phyloP scores from a whole-genome alignment of 2,113 vertebrate genomes.

The Hydrochoerus hydrochaeris region DNA sequence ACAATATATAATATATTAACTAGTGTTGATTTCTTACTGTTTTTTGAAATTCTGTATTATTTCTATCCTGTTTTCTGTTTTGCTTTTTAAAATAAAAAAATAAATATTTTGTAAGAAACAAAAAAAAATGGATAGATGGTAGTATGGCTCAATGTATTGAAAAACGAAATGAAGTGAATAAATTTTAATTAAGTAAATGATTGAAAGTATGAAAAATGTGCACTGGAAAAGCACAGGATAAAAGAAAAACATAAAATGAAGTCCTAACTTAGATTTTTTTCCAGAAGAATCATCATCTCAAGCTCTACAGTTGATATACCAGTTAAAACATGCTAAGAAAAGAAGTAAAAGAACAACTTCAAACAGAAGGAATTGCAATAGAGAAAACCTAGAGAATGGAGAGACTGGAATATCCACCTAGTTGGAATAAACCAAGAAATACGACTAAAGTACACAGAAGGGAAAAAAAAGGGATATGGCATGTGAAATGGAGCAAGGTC shows the following conservation, averaged over 20 bases:
- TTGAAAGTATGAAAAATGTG: background rate
- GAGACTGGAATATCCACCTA: background rate
- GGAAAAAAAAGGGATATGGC: background rate
- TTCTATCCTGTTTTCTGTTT: too few relatives aligned
- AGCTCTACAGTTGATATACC: slow-evolving; percentile 28
- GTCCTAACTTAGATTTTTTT: background rate
- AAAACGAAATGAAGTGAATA: background rate
- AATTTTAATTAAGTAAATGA: slow-evolving; percentile 40
- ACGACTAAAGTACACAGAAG: background rate
- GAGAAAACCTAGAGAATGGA: background rate
- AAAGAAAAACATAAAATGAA: background rate
- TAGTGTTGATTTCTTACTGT: too few relatives aligned
- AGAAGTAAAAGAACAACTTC: background rate
- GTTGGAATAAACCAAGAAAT: background rate
- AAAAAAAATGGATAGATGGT: too few relatives aligned
- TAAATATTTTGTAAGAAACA: too few relatives aligned
- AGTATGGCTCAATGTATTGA: too few relatives aligned
- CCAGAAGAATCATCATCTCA: slow-evolving; percentile 27
- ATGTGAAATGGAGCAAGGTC: background rate
- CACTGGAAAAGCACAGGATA: background rate
- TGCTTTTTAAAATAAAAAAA: too few relatives aligned
- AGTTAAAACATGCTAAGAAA: slow-evolving; percentile 1
- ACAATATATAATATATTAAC: too few relatives aligned
- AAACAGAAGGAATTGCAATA: background rate
- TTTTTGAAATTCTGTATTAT: too few relatives aligned